These are phyloP conservation scores for Aldrovandia affinis DNA, from an alignment of 2,797 vertebrate species.

Conservation along the genomic window DNA sequence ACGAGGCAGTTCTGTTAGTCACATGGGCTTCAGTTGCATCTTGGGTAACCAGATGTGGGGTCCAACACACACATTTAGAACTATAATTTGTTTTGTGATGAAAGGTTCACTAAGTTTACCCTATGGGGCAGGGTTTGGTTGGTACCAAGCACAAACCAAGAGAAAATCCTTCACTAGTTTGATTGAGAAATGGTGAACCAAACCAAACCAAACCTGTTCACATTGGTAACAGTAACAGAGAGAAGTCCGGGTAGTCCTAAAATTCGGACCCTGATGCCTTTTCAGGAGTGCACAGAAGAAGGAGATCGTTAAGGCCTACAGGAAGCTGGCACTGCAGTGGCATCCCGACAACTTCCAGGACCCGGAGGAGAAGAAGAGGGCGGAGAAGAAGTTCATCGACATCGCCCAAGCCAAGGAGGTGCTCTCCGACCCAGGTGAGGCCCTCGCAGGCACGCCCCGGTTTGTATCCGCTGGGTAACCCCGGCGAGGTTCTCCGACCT, in stretches of 20 bases:
- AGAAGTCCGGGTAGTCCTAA: not conserved
- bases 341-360: slow-evolving; percentile 98
- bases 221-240: not conserved
- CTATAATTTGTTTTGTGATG: not conserved
- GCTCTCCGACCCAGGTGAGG: slow-evolving; percentile 91
- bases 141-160: not conserved
- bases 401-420: slow-evolving; percentile 98
- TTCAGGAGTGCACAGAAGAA: slow-evolving; percentile 93
- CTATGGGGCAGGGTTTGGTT: not conserved
- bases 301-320: slow-evolving; percentile 96
- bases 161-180: not conserved
- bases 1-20: not conserved
- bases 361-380: slow-evolving; percentile 90
- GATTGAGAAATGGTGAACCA: not conserved
- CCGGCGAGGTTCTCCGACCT: not conserved
- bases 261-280: slow-evolving; percentile 1
- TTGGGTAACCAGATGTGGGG: not conserved
- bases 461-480: not conserved
- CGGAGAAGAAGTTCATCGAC: slow-evolving; percentile 97
- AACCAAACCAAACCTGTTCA: not conserved
- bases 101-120: not conserved
- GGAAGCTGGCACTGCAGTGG: slow-evolving; percentile 95
- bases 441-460: no score
- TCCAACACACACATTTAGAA: no score
- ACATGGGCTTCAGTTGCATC: not conserved